Evolutionary conservation across 2,888 invertebrate genomes (phyloP), one percentile per base, ranked within the genome.

Genomic region (Zaprionus lineosus): DNA sequence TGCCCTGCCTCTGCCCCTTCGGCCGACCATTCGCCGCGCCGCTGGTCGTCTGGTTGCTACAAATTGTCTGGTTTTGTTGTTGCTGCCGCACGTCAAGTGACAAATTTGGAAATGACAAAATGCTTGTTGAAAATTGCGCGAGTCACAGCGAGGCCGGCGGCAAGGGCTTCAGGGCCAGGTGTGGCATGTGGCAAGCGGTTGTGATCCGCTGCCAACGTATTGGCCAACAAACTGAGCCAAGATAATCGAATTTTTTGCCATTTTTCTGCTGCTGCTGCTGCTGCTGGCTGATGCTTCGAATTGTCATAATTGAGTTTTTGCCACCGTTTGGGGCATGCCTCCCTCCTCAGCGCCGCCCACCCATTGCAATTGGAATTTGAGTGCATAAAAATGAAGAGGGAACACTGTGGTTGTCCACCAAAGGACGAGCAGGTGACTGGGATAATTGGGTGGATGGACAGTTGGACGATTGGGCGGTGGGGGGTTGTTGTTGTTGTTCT

Each of bases 21-120:
- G n/a, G n/a, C n/a, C n/a, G n/a, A n/a, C n/a, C n/a, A n/a, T n/a
- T n/a, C n/a, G n/a, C n/a, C n/a, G n/a, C n/a, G n/a, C 26, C 28
- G 14, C 5, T 34, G 12, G 19, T 18, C 48, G 34, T 44, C 41
- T 52, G 57, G 40, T 53, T 26, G 58, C 44, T 57, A 41, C 55
- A 61, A n/a, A 39, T 29, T 16, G 44, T 58, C 28, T n/a, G 29
- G 26, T 11, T 33, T 39, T 58, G 44, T 31, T 53, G 33, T 52
- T 60, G 66, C 34, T 81, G 76, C 62, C 75, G 47, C 63, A 67
- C 71, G 81, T 81, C 84, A 84, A 86, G 82, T 84, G 81, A 86
- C 86, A 81, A 81, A 81, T 86, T 81, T 86, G 73, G 62, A 74
- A 86, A 79, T 79, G 84, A 83, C 73, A 85, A 79, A 81, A 85